Base-by-base conservation (phyloP, 1,140 invertebrate species). In the Tetranychus urticae region DNA sequence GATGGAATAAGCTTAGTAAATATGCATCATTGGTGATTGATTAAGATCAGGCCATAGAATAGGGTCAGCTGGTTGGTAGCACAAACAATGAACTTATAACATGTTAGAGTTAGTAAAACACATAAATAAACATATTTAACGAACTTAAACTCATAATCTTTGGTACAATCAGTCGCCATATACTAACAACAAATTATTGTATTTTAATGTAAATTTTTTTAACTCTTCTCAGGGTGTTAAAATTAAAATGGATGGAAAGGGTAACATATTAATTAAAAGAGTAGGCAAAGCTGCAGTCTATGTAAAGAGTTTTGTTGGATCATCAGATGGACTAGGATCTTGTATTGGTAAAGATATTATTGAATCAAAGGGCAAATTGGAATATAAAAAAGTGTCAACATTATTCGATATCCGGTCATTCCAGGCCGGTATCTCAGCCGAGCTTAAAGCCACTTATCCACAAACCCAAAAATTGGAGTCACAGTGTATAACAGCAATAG, bases 241-340 rank as follows among this genome's bases (percentile, higher is more conserved):
- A 78, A 85, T 92, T 63, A 90, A 90, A 75, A 91, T 93, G 88
- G 88, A 93, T 73, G 84, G 88, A 69, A 83, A 86, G 68, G 89
- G 89, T 58, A 92, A 91, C 71, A 89, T 93, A 73, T 78, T 91
- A 66, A 84, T 92, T 71, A 89, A 88, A 73, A 81, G 87, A 70
- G 81, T 90, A 69, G 86, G 86, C 69, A 89, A 89, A 74, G 85
- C 83, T 75, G 86, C 85, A 70, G 87, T 92, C 62, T 88, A 83
- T 71, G 82, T 91, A 59, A 88, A 88, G 74, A 42, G 39, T 42
- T 42, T 42, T 5, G 10, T 10, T 10, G 10, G 10, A 6, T 42
- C 39, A 42, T 10, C 39, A 10, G 65, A 65, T 35, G 64, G 52
- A 47, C 31, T 23, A 14, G 23, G 55, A 6, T 35, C 13, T 56